Evolutionary conservation across 2,888 invertebrate genomes (phyloP), one percentile per base, ranked within the genome.

Genomic region (Heliconius charithonia): DNA sequence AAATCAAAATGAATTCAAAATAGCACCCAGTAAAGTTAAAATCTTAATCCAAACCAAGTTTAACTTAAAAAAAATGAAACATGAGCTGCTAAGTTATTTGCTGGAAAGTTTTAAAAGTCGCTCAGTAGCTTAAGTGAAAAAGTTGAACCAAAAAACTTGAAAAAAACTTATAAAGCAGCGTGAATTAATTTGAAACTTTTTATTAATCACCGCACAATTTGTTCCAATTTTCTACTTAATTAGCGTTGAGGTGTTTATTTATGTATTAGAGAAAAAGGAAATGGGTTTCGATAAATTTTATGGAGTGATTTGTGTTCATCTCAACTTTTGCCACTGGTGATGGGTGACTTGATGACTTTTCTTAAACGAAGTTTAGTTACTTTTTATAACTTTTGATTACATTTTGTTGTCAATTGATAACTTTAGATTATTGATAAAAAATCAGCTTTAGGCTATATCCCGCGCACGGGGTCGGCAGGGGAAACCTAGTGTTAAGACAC

Each of bases 271-370:
- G n/a, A 62, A 69, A 76, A 27, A 66, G 62, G 13, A 70, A 76
- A 80, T 78, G 67, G 76, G 67, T 72, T 67, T 74, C 79, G 75
- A 81, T 82, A 82, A 82, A 82, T 81, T 77, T 77, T 65, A 45
- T 32, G 12, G 66, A 78, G 73, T 74, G 79, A 82, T 82, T 83
- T 78, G 79, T 83, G 75, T 81, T 77, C 63, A 72, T 78, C 76
- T 76, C 37, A 63, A 78, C 79, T 83, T 85, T 86, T 82, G 83
- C 82, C 76, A 85, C 84, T 84, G 69, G 16, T 85, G 84, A 85
- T 84, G 78, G 81, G 71, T 80, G 75, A 70, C 74, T 73, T 77
- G 86, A 86, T 84, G 80, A 83, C 82, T 81, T 76, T 81, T 81
- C 16, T 41, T 79, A 75, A 71, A 78, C 80, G 79, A 69, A 80